Evolutionary conservation across 2,113 vertebrate genomes (phyloP).

Genomic region (Trichomycterus rosablanca): DNA sequence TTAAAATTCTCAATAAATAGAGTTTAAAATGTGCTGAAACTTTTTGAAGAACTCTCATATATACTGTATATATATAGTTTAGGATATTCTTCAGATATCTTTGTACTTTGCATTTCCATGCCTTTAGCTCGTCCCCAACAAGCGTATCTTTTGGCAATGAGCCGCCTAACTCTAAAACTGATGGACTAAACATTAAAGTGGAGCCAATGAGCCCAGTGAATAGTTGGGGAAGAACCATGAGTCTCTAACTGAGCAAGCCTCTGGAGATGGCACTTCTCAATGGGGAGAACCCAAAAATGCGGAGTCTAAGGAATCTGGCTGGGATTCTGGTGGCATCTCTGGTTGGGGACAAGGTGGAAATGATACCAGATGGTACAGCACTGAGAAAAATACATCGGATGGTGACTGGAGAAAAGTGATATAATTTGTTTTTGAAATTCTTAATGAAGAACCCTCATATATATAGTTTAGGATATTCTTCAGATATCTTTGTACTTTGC

Average conservation of each 20-base stretch:
- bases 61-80: no score
- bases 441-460: no score
- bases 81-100: no score
- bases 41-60: no score
- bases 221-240: conserved; percentile 83
- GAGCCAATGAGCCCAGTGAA: conserved; percentile 81
- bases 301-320: conserved; percentile 70
- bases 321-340: conserved; percentile 83
- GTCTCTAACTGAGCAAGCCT: conserved; percentile 79
- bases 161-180: conserved; percentile 93
- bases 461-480: no score
- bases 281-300: conserved; percentile 79
- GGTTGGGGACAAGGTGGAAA: conserved; percentile 80
- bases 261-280: conserved; percentile 76
- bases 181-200: conserved; percentile 91
- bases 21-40: no score
- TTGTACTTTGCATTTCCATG: no score
- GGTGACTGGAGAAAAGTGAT: no score
- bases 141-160: conserved; percentile 94
- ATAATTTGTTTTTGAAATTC: no score
- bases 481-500: no score
- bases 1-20: no score
- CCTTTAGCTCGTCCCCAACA: conserved; percentile 80
- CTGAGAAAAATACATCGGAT: no score
- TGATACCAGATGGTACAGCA: conserved; percentile 80